phyloP scores from a whole-genome alignment of 2,797 vertebrate species.

The Garrulus glandarius region DNA sequence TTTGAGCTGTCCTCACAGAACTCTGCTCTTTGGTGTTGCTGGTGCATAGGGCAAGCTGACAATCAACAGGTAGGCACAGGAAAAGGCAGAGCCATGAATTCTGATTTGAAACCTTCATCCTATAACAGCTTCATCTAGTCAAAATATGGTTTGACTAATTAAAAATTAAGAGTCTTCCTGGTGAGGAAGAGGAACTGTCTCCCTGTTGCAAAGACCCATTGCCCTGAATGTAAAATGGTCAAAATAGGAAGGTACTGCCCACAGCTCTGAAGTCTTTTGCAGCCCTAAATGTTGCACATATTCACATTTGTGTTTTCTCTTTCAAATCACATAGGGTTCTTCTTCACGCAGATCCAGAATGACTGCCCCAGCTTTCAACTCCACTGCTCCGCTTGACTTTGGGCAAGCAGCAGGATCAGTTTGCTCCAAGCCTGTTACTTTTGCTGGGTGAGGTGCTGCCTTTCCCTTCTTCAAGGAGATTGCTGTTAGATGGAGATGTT shows the following conservation, averaged over 20 bases:
- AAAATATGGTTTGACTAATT: not conserved
- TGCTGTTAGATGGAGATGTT: not conserved
- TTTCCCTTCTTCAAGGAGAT: not conserved
- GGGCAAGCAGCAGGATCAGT: not conserved
- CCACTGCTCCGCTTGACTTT: not conserved
- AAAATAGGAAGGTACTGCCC: not conserved
- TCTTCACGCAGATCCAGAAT: not conserved
- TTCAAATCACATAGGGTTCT: not conserved
- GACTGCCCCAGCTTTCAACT: not conserved
- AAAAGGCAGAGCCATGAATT: not conserved
- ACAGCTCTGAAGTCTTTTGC: not conserved
- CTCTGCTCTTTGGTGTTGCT: not conserved
- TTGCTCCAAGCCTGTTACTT: not conserved
- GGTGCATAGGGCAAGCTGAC: not conserved
- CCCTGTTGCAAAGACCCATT: not conserved
- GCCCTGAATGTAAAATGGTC: not conserved
- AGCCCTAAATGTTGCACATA: not conserved
- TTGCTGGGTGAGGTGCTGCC: not conserved
- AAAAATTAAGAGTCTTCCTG: not conserved
- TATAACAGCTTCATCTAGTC: not conserved
- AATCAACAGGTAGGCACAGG: not conserved
- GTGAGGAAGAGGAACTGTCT: not conserved
- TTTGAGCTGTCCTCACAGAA: not conserved
- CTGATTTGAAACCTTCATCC: not conserved
- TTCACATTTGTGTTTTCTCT: not conserved